Evolutionary conservation across 2,113 vertebrate genomes (phyloP), one percentile per base, ranked within the genome.

Genomic region (Oreochromis tanganicae): DNA sequence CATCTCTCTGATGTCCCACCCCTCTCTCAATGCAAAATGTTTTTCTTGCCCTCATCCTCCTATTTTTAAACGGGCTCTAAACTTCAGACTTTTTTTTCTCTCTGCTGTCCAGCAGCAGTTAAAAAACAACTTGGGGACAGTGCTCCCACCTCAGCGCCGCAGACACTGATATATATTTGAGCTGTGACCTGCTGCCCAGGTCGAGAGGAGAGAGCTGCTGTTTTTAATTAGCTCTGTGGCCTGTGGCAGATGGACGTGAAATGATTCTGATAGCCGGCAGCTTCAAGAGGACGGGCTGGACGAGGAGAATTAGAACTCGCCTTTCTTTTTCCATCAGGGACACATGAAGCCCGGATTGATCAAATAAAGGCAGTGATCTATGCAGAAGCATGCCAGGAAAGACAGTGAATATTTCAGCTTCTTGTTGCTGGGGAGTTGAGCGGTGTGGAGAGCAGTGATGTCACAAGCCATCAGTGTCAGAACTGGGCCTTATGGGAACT

Each of bases 221-320:
- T 38, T 93, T 91, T 93, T 94, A 94, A 95, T 95, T 91, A 94
- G 93, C 93, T 93, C 56, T 83, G 93, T 84, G 89, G 88, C 91
- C 80, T 48, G 83, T 75, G 91, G 93, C 93, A 93, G 93, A 93
- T 92, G 94, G 93, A 93, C 63, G 85, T 85, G 93, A 90, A 95
- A 85, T 86, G 87, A 87, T 90, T 89, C 50, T 88, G 86, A 91
- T 93, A 79, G 90, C 92, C 85, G 21, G 85, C 83, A 87, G 91
- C 87, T 91, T 91, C 52, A 82, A 87, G 90, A 89, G 87, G 92
- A 93, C 85, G 73, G 81, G 85, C 68, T 55, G 68, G 81, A 87
- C 86, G 86, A 75, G 88, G 87, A 91, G 89, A 91, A 92, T 92
- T 90, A 87, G 63, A 89, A 38, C 56, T 80, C 81, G 48, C 55